phyloP scores from a whole-genome alignment of 2,888 invertebrate species.

The Arctia plantaginis region DNA sequence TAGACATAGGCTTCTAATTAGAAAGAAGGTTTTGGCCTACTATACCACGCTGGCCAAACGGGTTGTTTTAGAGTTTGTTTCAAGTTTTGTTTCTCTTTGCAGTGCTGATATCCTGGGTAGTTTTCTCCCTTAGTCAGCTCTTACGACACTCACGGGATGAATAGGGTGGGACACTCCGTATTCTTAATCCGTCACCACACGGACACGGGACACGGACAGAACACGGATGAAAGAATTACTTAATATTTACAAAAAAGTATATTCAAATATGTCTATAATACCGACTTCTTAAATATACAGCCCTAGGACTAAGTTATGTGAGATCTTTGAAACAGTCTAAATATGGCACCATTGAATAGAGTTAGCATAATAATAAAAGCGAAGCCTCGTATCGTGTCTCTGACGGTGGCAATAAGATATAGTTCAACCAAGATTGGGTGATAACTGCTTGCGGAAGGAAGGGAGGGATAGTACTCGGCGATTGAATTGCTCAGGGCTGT shows the following conservation, averaged over 20 bases:
- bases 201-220: no score
- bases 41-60: no score
- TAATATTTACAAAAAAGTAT: background rate
- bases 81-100: no score
- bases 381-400: slow-evolving; percentile 24
- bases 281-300: background rate
- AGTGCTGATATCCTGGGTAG: no score
- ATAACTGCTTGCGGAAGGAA: slow-evolving; percentile 32
- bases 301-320: slow-evolving; percentile 21
- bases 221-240: background rate
- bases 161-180: no score
- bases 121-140: no score
- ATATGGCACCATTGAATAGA: slow-evolving; percentile 38
- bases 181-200: no score
- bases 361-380: slow-evolving; percentile 31
- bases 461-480: background rate
- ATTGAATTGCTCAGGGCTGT: background rate
- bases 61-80: no score
- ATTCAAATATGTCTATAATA: background rate
- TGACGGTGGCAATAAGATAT: slow-evolving; percentile 26
- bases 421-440: slow-evolving; percentile 37
- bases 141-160: no score
- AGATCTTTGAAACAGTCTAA: slow-evolving; percentile 32
- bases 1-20: no score
- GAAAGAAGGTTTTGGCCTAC: no score